Evolutionary conservation across 1,140 invertebrate genomes (phyloP), one percentile per base, ranked within the genome.

Genomic region (Neodiprion lecontei): DNA sequence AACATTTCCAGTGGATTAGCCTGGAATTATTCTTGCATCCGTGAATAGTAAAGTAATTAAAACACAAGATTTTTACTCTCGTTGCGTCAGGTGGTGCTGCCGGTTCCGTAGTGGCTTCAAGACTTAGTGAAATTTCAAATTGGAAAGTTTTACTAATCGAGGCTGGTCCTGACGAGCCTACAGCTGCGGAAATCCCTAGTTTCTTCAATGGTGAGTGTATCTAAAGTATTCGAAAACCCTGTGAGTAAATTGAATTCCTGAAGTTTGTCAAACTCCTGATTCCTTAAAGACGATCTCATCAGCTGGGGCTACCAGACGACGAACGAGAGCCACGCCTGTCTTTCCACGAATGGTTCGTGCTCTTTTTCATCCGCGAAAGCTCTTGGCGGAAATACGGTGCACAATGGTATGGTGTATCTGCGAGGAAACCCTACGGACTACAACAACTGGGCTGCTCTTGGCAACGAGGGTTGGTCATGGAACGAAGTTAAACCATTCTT

Each of bases 381-480:
- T 10, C 87, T 97, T 0, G 95, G 95, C 47, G 95, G 95, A 1
- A 92, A 91, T 72, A 93, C 92, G 9, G 90, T 91, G 0, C 90
- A 95, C 75, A 96, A 96, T 81, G 94, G 93, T 1, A 95, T 96
- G 94, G 94, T 95, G 86, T 96, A 96, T 81, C 92, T 93, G 75
- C 89, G 94, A 61, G 95, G 95, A 0, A 91, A 95, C 83, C 88
- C 93, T 0, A 90, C 86, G 48, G 94, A 96, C 85, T 96, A 94
- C 83, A 91, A 96, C 78, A 87, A 92, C 14, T 96, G 95, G 95
- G 92, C 90, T 3, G 91, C 90, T 0, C 89, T 93, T 72, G 98
- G 98, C 0, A 96, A 96, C 78, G 89, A 89, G 0, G 96, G 96
- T 40, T 99, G 97, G 97, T 91, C 92, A 40, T 99, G 95, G 88